Base-by-base conservation (phyloP, 2,797 vertebrate genomes). In the Adelosebastes latens region DNA sequence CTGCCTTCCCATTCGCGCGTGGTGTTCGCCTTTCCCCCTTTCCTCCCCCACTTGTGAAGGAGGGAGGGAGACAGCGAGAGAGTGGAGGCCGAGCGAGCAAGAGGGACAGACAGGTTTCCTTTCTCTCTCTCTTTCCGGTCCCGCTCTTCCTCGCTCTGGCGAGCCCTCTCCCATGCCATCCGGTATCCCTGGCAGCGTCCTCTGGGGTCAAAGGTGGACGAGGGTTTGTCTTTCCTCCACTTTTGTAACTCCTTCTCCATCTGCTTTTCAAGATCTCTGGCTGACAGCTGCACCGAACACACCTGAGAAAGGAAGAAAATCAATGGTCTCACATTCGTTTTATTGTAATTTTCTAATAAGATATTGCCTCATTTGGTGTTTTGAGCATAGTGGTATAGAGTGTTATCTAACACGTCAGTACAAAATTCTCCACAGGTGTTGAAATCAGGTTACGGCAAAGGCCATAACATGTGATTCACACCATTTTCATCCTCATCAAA, bases 101-200 rank as follows among this genome's bases (percentile, higher is more conserved):
- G 79, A 4, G 95, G 89, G 46, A 92, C 46, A 0, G 93, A 90
- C 69, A 95, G 94, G 79, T 92, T 95, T 4, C 92, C 94, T 31
- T 87, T 93, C 77, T 94, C 85, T 78, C 87, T 91, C 59, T 89
- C 92, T 49, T 53, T 90, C 82, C 71, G 92, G 16, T 93, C 84
- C 34, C 29, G 69, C 8, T 94, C 93, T 14, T 92, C 91, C 70
- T 90, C 75, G 2, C 22, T 85, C 66, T 91, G 81, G 31, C 49
- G 90, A 46, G 63, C 84, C 83, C 79, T 93, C 13, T 91, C 90
- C 86, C 96, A 97, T 4, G 94, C 93, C 87, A 94, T 96, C 16
- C 84, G 90, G 76, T 96, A 96, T 49, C 97, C 97, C 0, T 95
- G 88, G 78, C 97, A 96, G 25, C 97, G 97, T 46, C 80, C 78